Conservation (phyloP, 2,888 invertebrate species). For the Thyatira batis region DNA sequence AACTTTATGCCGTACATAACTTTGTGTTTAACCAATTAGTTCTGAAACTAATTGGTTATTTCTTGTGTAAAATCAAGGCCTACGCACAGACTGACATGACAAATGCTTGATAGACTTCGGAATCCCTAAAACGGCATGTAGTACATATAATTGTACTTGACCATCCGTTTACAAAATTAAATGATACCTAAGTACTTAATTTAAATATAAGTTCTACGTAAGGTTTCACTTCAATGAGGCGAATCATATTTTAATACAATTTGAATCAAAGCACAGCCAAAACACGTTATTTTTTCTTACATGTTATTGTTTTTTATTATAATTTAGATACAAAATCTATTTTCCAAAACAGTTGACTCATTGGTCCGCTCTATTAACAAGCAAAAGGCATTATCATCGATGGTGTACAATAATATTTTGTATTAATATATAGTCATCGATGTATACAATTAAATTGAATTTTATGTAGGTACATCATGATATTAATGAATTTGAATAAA, state of each 20-base stretch:
- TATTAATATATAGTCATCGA: conserved; percentile 39
- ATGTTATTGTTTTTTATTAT: conserved; percentile 47
- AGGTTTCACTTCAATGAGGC: not conserved
- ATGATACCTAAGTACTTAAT: not conserved
- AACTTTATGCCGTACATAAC: too few species aligned
- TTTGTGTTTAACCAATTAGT: too few species aligned
- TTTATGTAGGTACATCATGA: not conserved
- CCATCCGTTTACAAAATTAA: not conserved
- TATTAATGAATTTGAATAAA: not conserved
- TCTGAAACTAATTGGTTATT: too few species aligned
- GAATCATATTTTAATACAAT: conserved; percentile 27
- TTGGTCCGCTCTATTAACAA: conserved; percentile 77
- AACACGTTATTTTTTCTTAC: conserved; percentile 56
- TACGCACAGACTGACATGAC: not conserved
- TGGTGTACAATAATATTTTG: not conserved
- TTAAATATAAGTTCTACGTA: not conserved
- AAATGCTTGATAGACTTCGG: not conserved
- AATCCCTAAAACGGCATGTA: not conserved
- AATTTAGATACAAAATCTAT: conserved; percentile 63
- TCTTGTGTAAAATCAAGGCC: too few species aligned
- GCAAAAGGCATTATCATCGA: conserved; percentile 62
- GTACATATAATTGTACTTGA: not conserved
- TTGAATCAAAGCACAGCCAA: conserved; percentile 75
- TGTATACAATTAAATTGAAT: conserved; percentile 36
- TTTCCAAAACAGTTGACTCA: conserved; percentile 71